These are phyloP conservation scores for Dryocosmus kuriphilus DNA, from an alignment of 2,888 invertebrate species.

Conservation along the genomic window DNA sequence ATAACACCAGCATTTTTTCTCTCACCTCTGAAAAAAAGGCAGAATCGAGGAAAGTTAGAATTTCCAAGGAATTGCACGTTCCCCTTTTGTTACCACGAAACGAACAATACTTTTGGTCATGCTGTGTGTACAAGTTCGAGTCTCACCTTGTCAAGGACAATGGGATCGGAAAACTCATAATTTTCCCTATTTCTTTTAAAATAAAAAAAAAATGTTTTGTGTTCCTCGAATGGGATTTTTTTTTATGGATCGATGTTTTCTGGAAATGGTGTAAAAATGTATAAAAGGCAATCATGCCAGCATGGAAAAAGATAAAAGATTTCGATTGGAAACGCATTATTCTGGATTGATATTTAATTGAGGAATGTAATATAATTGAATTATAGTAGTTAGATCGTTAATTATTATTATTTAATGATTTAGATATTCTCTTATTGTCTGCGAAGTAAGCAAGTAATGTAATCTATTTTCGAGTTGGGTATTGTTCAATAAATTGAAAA, in stretches of 20 bases:
- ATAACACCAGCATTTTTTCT: conserved; percentile 39
- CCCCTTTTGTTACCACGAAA: conserved; percentile 26
- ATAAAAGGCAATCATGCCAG: neutral
- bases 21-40: conserved; percentile 29
- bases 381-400: too few relatives aligned
- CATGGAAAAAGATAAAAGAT: neutral
- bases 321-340: neutral
- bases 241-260: conserved; percentile 22
- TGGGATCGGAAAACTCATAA: conserved; percentile 35
- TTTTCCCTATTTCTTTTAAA: conserved; percentile 37
- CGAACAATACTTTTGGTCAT: conserved; percentile 34
- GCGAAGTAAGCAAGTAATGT: too few relatives aligned
- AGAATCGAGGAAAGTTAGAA: conserved; percentile 40
- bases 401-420: too few relatives aligned
- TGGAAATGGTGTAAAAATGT: conserved; percentile 21
- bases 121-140: conserved; percentile 28
- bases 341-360: neutral
- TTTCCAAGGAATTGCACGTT: conserved; percentile 52
- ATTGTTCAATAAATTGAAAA: too few relatives aligned
- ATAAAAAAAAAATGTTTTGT: conserved; percentile 20
- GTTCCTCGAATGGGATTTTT: neutral
- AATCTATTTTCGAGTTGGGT: too few relatives aligned
- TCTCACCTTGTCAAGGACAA: conserved; percentile 30
- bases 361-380: neutral
- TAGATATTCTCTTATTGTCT: too few relatives aligned